Evolutionary conservation across 2,888 invertebrate species (phyloP).

Genomic region (Phortica magna): DNA sequence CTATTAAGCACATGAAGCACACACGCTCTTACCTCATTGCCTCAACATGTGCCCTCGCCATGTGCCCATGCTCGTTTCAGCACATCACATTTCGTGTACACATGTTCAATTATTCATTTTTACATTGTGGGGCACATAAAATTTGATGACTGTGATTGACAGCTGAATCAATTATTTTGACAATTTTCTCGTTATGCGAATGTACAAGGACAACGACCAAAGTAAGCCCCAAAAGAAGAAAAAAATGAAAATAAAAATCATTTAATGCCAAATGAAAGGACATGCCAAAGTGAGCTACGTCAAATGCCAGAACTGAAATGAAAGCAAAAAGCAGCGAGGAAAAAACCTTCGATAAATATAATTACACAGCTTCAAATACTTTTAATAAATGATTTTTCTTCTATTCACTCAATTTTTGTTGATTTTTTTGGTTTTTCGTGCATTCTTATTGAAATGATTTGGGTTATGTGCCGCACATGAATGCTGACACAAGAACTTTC

Average conservation of each 20-base stretch:
- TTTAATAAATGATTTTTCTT: conserved; percentile 39
- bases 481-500: conserved; percentile 27
- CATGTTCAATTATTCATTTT: conserved; percentile 22
- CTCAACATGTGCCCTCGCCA: no score
- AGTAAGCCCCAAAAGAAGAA: neutral
- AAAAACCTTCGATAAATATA: conserved; percentile 11
- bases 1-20: no score
- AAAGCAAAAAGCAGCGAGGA: neutral
- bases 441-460: conserved; percentile 31
- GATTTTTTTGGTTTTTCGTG: neutral
- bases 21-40: no score
- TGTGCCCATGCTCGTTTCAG: no score
- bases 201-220: neutral
- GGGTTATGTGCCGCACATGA: conserved; percentile 2
- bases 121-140: neutral
- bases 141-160: conserved; percentile 53
- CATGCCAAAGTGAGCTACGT: neutral
- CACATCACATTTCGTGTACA: no score
- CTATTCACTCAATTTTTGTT: neutral
- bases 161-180: conserved; percentile 66
- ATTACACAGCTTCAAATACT: conserved; percentile 42
- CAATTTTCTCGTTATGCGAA: conserved; percentile 44
- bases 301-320: neutral
- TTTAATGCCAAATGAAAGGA: conserved; percentile 32
- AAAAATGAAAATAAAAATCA: conserved; percentile 55